phyloP scores from a whole-genome alignment of 2,113 vertebrate genomes.

The Amphilophus citrinellus region DNA sequence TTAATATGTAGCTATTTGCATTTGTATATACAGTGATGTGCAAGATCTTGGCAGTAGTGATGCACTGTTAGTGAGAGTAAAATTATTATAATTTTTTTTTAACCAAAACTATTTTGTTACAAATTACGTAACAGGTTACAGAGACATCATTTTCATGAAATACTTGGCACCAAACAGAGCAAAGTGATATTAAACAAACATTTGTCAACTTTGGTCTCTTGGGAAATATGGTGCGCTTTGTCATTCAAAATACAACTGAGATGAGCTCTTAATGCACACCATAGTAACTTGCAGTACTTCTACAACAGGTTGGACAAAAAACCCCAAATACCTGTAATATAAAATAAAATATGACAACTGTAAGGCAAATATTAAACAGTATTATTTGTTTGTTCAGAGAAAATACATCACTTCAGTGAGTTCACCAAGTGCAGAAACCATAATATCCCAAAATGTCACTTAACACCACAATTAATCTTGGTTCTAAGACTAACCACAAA shows the following conservation, averaged over 20 bases:
- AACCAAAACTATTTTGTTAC: neutral
- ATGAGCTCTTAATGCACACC: neutral
- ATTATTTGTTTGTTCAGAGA: neutral
- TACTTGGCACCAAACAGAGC: conserved; percentile 23
- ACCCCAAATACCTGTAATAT: neutral
- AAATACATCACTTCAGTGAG: neutral
- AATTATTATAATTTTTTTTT: neutral
- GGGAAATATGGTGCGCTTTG: neutral
- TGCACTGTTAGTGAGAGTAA: conserved; percentile 31
- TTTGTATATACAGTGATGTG: conserved; percentile 13
- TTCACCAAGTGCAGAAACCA: conserved; percentile 3
- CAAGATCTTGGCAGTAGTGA: conserved; percentile 43
- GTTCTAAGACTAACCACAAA: neutral
- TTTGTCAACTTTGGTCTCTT: neutral
- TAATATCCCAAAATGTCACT: neutral
- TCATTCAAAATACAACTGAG: neutral
- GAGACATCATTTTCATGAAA: conserved; percentile 17
- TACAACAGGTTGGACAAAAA: neutral
- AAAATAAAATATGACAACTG: neutral
- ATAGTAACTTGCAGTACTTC: neutral
- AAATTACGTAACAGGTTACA: neutral
- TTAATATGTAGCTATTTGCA: conserved; percentile 18
- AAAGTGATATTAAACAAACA: conserved; percentile 18
- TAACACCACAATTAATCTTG: neutral
- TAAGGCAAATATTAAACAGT: neutral